A percentile compares a stretch with the other conserved stretches of the same genome.
These are phyloP conservation scores for Aspidapion aeneum DNA, from an alignment of 2,888 invertebrate genomes.

Conservation along the genomic window DNA sequence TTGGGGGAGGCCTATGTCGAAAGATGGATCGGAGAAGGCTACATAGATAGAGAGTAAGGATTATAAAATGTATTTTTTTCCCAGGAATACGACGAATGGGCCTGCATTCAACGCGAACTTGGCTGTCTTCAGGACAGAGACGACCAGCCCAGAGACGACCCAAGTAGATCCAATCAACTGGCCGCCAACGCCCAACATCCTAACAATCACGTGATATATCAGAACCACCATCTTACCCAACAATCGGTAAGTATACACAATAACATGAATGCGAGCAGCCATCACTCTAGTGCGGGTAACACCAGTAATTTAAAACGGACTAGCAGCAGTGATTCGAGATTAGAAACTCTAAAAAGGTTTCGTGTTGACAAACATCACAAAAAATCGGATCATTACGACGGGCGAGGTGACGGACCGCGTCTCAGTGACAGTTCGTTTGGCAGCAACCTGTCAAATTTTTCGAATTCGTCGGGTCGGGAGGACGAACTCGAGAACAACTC, in stretches of 20 bases:
- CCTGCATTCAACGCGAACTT: conserved; percentile 63
- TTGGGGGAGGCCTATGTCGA: no score
- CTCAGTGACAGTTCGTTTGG: conserved; percentile 8
- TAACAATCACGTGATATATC: no score
- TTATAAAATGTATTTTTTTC: conserved; percentile 25
- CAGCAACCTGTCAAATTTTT: conserved; percentile 11
- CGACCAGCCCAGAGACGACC: conserved; percentile 3
- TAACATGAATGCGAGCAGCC: neutral
- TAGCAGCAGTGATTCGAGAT: conserved; percentile 42
- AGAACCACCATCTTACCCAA: neutral
- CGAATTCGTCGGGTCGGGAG: conserved; percentile 26
- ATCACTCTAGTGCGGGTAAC: no score
- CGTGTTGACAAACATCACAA: conserved; percentile 46
- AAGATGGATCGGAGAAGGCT: no score
- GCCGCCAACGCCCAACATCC: conserved; percentile 17
- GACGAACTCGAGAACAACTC: conserved; percentile 52
- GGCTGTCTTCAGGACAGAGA: conserved; percentile 47
- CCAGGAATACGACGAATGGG: conserved; percentile 62
- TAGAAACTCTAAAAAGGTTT: conserved; percentile 46
- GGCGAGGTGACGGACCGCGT: conserved; percentile 22
- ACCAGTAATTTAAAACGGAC: conserved; percentile 34
- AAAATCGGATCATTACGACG: conserved; percentile 31
- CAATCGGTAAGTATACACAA: no score
- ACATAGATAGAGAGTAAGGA: no score
- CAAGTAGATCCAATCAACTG: no score